Evolutionary conservation across 2,113 vertebrate genomes (phyloP).

Genomic region (Indicator maculatus): DNA sequence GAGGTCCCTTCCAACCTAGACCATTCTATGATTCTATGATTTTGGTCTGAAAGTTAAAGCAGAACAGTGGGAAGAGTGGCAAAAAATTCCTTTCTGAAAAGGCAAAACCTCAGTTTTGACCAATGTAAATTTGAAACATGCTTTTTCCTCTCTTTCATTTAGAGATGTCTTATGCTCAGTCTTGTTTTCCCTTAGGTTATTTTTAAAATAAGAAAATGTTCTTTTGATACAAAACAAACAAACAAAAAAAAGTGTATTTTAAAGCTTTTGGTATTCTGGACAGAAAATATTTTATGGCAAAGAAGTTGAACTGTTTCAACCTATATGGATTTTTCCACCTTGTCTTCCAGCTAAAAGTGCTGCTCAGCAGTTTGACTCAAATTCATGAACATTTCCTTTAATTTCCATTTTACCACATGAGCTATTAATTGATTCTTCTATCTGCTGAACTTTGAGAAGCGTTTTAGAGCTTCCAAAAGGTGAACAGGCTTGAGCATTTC

Average conservation of each 20-base stretch:
- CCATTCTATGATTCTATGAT: not conserved
- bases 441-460: not conserved
- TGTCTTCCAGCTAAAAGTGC: not conserved
- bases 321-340: not conserved
- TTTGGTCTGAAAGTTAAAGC: not conserved
- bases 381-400: not conserved
- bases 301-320: not conserved
- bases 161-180: not conserved
- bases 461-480: not conserved
- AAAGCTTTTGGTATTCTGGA: not conserved
- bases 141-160: not conserved
- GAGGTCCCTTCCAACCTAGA: no score
- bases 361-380: not conserved
- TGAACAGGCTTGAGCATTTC: not conserved
- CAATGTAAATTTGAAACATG: not conserved
- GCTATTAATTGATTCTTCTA: not conserved
- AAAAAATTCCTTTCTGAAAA: not conserved
- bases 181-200: not conserved
- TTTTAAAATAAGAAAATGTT: not conserved
- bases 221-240: not conserved
- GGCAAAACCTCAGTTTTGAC: not conserved
- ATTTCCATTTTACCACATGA: not conserved
- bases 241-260: not conserved
- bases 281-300: not conserved
- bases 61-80: not conserved